Evolutionary conservation across 2,888 invertebrate genomes (phyloP), one percentile per base, ranked within the genome.

Genomic region (Bedellia somnulentella): DNA sequence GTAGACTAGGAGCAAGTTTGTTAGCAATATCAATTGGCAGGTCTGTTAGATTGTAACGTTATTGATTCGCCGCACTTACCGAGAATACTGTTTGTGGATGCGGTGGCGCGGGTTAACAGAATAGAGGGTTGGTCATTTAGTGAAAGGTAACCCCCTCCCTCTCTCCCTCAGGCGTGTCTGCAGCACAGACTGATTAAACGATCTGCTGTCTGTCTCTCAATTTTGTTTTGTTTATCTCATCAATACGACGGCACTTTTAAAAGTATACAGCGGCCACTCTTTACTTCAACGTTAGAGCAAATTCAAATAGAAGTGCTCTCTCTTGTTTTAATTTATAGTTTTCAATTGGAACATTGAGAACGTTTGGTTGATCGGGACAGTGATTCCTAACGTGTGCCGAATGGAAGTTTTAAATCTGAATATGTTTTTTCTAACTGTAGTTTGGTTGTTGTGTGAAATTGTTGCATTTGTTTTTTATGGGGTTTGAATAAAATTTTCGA

Each of bases 71-170:
- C 53, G 53, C 57, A 54, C 57, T 68, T 51, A 54, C 64, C 64
- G 56, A 64, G 60, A 57, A 56, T 61, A 64, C 57, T 67, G 68
- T 68, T 70, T 70, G 71, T 60, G 70, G 70, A 71, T 68, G 64
- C 68, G 64, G 67, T 60, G 59, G 67, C 61, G 48, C 54, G 66
- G 66, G 66, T 64, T 68, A 64, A 63, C 64, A 59, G 62, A 57
- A 54, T 49, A 55, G 62, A 64, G 68, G 66, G 71, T 58, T 70
- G 70, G 71, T 71, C 70, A 70, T 71, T 73, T 67, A 68, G 64
- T 57, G 54, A 63, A 63, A 66, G 61, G 60, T 60, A 56, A 50
- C 52, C 52, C 47, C n/a, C 26, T 24, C 29, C 23, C 31, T 11
- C 31, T 11, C 23, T 14, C 11, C 12, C 25, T 13, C 14, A 4